phyloP scores from a whole-genome alignment of 2,113 vertebrate genomes.

The Chaetorhynchus papuensis region DNA sequence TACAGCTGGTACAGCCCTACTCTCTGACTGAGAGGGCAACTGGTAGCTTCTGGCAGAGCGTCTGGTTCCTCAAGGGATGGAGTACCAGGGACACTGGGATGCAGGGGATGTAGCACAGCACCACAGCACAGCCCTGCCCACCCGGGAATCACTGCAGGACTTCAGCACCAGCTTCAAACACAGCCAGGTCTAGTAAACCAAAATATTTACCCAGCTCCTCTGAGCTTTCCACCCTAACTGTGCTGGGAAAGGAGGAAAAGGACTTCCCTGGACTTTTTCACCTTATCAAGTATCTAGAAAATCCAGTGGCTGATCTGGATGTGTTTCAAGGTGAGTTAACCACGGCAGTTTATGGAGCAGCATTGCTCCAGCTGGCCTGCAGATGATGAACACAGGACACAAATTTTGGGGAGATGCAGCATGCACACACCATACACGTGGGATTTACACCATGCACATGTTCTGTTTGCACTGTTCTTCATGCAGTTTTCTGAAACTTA shows the following conservation, averaged over 20 bases:
- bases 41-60: not conserved
- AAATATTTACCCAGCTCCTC: not conserved
- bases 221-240: not conserved
- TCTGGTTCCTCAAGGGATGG: not conserved
- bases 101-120: not conserved
- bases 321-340: not conserved
- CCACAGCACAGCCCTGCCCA: not conserved
- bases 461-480: not conserved
- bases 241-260: not conserved
- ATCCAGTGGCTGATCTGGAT: rapidly evolving
- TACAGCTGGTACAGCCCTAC: not conserved
- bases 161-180: not conserved
- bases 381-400: not conserved
- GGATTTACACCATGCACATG: not conserved
- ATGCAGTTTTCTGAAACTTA: rapidly evolving
- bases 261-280: not conserved
- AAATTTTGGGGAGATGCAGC: not conserved
- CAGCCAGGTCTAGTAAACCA: not conserved
- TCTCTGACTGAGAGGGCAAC: not conserved
- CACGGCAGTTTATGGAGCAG: not conserved
- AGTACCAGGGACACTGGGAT: not conserved
- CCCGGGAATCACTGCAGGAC: not conserved
- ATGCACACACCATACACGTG: not conserved
- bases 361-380: not conserved
- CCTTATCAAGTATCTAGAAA: not conserved